A percentile compares a stretch with the other conserved stretches of the same genome.
These are phyloP conservation scores for Clarias batrachus DNA, from an alignment of 2,113 vertebrate genomes.

Conservation along the genomic window DNA sequence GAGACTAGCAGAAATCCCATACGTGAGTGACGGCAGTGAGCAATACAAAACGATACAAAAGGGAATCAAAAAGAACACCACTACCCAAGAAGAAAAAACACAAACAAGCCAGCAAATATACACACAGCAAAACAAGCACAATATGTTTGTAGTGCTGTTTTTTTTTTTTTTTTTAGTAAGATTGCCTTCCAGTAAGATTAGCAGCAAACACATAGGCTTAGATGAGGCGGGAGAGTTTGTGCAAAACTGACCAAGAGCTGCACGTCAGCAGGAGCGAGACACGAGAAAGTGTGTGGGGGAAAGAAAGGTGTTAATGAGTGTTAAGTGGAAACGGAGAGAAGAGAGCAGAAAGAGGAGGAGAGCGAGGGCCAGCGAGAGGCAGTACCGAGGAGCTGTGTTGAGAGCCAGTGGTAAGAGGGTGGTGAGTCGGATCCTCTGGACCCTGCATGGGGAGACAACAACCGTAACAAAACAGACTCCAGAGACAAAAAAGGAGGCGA, in stretches of 20 bases:
- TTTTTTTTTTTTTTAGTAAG: neutral
- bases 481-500: conserved; percentile 59
- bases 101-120: conserved; percentile 30
- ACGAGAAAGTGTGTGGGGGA: neutral
- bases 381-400: conserved; percentile 81
- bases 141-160: neutral
- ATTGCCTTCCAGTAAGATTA: conserved; percentile 25
- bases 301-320: conserved; percentile 29
- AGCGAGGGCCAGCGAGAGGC: conserved; percentile 56
- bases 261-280: conserved; percentile 24
- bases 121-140: conserved; percentile 8
- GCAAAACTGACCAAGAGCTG: conserved; percentile 9
- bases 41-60: conserved; percentile 31
- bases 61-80: conserved; percentile 40
- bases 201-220: neutral
- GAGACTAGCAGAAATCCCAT: conserved; percentile 20
- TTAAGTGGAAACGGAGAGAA: neutral
- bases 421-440: conserved; percentile 77
- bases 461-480: conserved; percentile 76
- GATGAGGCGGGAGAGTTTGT: conserved; percentile 14
- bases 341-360: conserved; percentile 41
- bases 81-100: conserved; percentile 26
- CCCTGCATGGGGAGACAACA: conserved; percentile 82
- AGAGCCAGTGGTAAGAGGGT: conserved; percentile 80
- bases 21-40: conserved; percentile 23